phyloP scores from a whole-genome alignment of 2,888 invertebrate species.

The Glyphotaelius pellucidus region DNA sequence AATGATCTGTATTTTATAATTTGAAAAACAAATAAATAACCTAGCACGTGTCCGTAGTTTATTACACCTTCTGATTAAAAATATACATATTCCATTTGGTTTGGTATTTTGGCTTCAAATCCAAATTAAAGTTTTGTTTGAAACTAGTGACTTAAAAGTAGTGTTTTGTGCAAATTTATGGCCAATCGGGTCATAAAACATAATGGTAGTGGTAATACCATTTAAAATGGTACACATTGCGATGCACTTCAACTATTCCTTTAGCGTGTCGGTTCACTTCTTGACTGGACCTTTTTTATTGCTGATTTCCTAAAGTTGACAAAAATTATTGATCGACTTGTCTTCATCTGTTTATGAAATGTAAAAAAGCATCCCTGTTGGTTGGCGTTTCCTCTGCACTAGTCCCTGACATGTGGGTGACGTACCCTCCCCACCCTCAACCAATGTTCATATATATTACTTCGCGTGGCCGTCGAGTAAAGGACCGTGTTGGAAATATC shows the following conservation, averaged over 20 bases:
- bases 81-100: no score
- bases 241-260: neutral
- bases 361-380: neutral
- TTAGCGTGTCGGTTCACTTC: neutral
- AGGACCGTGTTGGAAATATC: constrained; percentile 21
- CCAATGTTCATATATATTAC: neutral
- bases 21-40: no score
- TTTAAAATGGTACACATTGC: neutral
- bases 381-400: neutral
- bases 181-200: no score
- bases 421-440: neutral
- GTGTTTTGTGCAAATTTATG: no score
- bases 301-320: neutral
- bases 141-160: no score
- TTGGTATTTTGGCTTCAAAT: no score
- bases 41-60: no score
- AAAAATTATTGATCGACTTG: neutral
- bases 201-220: no score
- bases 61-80: no score
- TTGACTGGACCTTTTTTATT: neutral
- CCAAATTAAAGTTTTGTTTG: no score
- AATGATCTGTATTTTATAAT: no score
- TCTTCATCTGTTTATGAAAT: neutral
- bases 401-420: constrained; percentile 10
- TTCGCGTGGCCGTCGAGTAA: neutral